Conservation (phyloP, 2,797 vertebrate genomes). For the Octomys mimax region DNA sequence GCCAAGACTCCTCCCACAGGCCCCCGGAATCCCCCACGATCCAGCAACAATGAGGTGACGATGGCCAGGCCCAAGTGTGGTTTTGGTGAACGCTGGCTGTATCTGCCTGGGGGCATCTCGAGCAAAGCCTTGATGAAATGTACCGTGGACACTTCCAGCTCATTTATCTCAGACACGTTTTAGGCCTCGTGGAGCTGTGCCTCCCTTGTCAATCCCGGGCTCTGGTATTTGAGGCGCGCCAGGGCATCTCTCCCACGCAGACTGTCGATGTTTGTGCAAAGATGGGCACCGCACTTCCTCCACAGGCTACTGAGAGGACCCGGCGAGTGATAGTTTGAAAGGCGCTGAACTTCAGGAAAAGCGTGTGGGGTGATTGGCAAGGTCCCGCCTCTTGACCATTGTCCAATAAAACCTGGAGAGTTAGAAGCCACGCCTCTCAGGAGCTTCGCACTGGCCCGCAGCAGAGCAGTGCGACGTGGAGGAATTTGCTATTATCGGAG, state of each 20-base stretch:
- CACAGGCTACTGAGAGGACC: background rate
- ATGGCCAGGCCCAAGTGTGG: background rate
- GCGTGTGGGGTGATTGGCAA: background rate
- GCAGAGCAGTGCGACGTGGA: background rate
- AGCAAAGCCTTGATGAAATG: background rate
- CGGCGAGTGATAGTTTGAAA: background rate
- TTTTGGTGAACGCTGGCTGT: background rate
- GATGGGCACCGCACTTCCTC: background rate
- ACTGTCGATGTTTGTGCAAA: background rate
- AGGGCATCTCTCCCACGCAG: background rate
- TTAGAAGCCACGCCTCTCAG: background rate
- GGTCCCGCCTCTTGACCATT: slow-evolving; percentile 7
- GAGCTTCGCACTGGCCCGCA: background rate
- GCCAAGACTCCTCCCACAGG: background rate
- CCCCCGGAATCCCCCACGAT: background rate
- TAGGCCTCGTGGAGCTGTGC: background rate
- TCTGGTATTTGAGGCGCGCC: background rate
- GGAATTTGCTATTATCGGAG: background rate
- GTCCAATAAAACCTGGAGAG: background rate
- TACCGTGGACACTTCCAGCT: background rate
- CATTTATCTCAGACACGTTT: background rate
- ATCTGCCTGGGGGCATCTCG: background rate
- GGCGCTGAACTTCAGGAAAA: background rate
- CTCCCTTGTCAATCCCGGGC: background rate
- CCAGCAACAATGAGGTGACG: background rate